Evolutionary conservation across 2,113 vertebrate genomes (phyloP).

Genomic region (Brachirus orientalis): DNA sequence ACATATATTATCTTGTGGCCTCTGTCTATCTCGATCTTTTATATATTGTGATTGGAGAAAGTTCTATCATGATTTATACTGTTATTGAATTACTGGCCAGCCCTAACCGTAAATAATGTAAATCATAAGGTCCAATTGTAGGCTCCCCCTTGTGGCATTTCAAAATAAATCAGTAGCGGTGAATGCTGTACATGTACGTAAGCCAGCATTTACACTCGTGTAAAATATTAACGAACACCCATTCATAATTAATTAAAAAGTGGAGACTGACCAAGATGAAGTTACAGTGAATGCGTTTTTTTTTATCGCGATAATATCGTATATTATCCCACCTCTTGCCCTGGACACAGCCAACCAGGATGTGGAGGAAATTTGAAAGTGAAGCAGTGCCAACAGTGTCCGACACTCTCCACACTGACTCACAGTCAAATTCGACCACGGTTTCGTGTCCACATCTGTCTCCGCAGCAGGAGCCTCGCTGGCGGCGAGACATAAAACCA

Average conservation of each 20-base stretch:
- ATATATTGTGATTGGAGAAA: too few relatives aligned
- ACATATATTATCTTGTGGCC: too few relatives aligned
- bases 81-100: too few relatives aligned
- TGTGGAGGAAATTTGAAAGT: constrained; percentile 67
- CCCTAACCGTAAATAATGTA: too few relatives aligned
- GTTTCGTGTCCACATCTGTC: not conserved
- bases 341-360: constrained; percentile 52
- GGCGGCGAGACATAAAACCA: not conserved
- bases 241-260: not conserved
- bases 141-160: too few relatives aligned
- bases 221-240: not conserved
- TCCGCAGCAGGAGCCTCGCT: not conserved
- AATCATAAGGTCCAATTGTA: too few relatives aligned
- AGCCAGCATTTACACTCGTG: too few relatives aligned
- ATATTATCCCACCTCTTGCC: not conserved
- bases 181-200: too few relatives aligned
- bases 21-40: too few relatives aligned
- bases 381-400: constrained; percentile 25
- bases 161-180: too few relatives aligned
- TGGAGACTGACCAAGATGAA: not conserved
- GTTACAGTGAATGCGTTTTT: not conserved
- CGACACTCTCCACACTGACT: not conserved
- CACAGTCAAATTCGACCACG: not conserved
- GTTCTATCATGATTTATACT: too few relatives aligned
- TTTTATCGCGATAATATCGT: not conserved